Conservation (phyloP, 2,797 vertebrate genomes). For the Aphelocoma californica region DNA sequence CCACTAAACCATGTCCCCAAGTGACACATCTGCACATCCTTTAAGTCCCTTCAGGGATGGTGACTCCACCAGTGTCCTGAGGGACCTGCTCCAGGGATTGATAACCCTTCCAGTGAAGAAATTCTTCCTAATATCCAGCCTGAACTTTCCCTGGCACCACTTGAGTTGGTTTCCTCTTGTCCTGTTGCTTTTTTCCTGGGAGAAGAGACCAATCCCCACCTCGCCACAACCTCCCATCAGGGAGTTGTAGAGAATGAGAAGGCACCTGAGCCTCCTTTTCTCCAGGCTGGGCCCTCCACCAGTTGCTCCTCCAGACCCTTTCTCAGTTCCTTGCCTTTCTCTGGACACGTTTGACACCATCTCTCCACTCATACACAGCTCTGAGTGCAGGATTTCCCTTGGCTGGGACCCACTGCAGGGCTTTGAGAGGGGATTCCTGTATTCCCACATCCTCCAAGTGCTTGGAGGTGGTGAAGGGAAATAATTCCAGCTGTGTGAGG, state of each 20-base stretch:
- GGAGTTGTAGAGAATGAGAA: neutral
- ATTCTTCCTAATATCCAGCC: neutral
- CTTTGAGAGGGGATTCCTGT: neutral
- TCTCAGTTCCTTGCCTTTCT: neutral
- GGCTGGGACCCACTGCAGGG: neutral
- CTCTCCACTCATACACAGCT: accelerated
- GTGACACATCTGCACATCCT: neutral
- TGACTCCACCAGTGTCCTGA: no score
- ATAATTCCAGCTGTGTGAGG: neutral
- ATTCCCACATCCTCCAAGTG: neutral
- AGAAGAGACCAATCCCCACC: no score
- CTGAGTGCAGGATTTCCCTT: neutral
- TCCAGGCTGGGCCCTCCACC: neutral
- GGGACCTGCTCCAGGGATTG: neutral
- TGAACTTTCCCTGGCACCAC: neutral
- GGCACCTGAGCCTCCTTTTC: neutral
- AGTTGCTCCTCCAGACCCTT: neutral
- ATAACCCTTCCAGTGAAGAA: neutral
- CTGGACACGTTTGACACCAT: neutral
- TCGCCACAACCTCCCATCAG: no score
- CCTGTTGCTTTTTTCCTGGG: neutral
- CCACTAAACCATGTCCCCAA: neutral
- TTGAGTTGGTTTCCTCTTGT: neutral
- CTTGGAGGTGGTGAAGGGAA: neutral
- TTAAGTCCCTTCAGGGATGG: neutral